These are phyloP conservation scores for Eristalis pertinax DNA, from an alignment of 2,888 invertebrate species.

Conservation along the genomic window DNA sequence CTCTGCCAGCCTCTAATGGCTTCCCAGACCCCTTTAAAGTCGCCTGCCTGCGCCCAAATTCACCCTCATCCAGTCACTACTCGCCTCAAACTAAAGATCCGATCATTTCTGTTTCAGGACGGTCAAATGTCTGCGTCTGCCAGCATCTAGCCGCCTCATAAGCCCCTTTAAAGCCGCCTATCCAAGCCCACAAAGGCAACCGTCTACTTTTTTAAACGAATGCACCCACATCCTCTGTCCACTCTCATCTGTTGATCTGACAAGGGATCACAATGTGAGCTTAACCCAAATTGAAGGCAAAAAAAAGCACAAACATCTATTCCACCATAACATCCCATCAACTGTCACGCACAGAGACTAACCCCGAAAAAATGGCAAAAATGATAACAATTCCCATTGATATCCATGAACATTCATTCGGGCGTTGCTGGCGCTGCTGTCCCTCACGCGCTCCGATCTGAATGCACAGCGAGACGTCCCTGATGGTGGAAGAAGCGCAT, in stretches of 20 bases:
- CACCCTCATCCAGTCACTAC: no score
- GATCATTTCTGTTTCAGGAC: no score
- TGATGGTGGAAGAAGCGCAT: conserved; percentile 8
- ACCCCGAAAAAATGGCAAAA: not conserved
- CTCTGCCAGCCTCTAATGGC: no score
- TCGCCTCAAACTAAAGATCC: no score
- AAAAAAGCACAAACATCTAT: not conserved
- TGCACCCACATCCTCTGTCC: no score
- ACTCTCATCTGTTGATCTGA: not conserved
- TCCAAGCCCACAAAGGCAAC: no score
- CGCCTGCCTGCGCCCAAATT: no score
- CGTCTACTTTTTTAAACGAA: no score
- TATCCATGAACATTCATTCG: conserved; percentile 4
- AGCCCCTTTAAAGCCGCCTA: no score
- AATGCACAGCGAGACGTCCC: not conserved
- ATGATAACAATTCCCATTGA: conserved; percentile 34
- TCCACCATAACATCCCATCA: conserved; percentile 9
- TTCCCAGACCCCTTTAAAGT: no score
- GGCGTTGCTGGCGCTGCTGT: not conserved
- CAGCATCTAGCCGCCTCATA: no score
- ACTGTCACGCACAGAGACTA: conserved; percentile 4
- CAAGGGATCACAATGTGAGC: not conserved
- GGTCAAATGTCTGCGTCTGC: no score
- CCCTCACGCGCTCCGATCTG: not conserved
- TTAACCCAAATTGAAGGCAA: not conserved